phyloP scores from a whole-genome alignment of 2,888 invertebrate species.

The Hecatera dysodea region DNA sequence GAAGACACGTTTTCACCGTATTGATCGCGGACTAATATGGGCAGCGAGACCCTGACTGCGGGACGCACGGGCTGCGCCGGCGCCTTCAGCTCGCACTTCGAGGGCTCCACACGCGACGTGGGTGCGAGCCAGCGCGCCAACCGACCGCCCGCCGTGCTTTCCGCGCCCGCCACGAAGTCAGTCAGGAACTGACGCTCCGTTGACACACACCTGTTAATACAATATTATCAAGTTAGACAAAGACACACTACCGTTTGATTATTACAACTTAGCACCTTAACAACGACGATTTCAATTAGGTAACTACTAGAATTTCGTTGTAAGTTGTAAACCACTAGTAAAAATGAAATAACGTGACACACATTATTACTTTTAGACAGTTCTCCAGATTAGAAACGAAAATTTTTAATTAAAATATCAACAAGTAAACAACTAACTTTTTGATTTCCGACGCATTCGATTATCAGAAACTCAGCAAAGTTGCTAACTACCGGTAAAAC shows the following conservation, averaged over 20 bases:
- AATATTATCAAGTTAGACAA: constrained; percentile 8
- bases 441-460: background rate
- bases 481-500: background rate
- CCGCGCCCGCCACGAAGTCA: constrained; percentile 97
- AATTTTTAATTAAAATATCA: constrained; percentile 9
- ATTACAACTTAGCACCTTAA: background rate
- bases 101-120: constrained; percentile 97
- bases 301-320: background rate
- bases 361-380: background rate
- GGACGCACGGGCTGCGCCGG: constrained; percentile 93
- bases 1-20: constrained; percentile 97
- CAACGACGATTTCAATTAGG: background rate
- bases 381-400: constrained; percentile 1
- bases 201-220: constrained; percentile 93
- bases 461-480: background rate
- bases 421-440: background rate
- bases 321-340: constrained; percentile 11
- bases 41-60: constrained; percentile 86
- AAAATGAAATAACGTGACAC: constrained; percentile 10
- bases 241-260: background rate
- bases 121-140: constrained; percentile 98
- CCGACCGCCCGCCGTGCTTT: constrained; percentile 96
- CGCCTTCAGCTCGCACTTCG: constrained; percentile 95
- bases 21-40: constrained; percentile 97
- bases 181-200: constrained; percentile 98